Percentiles rank a stretch among this genome's conserved stretches.
Evolutionary conservation across 2,797 vertebrate species (phyloP).

Genomic region (Mormyrops boulengeri): DNA sequence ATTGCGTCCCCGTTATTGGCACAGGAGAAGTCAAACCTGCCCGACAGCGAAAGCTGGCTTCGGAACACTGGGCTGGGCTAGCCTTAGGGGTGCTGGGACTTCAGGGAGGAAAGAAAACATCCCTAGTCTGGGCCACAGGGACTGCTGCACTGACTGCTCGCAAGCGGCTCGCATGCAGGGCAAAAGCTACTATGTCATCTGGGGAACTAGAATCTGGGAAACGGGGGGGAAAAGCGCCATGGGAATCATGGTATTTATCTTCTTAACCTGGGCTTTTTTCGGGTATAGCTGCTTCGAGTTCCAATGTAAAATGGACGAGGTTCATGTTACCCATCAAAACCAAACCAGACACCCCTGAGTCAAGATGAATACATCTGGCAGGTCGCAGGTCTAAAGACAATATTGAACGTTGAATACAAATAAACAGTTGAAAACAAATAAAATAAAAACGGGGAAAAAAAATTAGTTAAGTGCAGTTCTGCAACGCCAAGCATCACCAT

Average conservation of each 20-base stretch:
- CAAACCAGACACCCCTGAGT: neutral
- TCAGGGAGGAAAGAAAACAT: slow-evolving; percentile 27
- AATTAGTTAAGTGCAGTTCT: neutral
- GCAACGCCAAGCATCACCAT: neutral
- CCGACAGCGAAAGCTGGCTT: slow-evolving; percentile 44
- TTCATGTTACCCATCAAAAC: neutral
- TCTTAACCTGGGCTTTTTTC: neutral
- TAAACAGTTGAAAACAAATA: neutral
- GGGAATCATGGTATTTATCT: neutral
- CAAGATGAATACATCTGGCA: neutral
- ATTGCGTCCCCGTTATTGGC: slow-evolving; percentile 8
- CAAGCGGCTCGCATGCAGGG: neutral
- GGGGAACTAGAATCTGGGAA: neutral
- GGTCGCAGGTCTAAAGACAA: neutral
- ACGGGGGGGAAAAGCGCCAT: neutral
- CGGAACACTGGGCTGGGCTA: slow-evolving; percentile 35
- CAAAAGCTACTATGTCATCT: neutral
- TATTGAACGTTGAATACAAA: neutral
- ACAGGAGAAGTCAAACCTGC: slow-evolving; percentile 35
- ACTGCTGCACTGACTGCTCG: neutral
- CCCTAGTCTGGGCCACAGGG: neutral
- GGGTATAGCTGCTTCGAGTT: neutral
- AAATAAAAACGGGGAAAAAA: neutral
- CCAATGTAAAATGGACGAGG: neutral
- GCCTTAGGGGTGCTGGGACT: neutral